Percentiles rank a stretch among this genome's conserved stretches.
These are phyloP conservation scores for Ophion costatus DNA, from an alignment of 2,888 invertebrate species.

Conservation along the genomic window DNA sequence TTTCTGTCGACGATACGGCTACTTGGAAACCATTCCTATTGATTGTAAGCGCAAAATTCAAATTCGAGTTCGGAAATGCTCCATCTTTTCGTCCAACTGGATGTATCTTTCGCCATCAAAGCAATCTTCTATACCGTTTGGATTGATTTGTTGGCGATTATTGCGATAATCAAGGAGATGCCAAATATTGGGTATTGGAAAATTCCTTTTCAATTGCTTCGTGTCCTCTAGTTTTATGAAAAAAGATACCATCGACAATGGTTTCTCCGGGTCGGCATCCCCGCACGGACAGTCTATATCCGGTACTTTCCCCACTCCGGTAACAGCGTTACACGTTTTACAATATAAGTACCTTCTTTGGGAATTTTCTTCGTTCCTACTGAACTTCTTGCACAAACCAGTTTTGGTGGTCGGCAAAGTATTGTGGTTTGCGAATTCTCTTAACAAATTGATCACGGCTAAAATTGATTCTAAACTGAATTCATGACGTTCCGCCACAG, in stretches of 20 bases:
- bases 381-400: slow-evolving; percentile 24
- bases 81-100: slow-evolving; percentile 35
- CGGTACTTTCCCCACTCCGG: slow-evolving; percentile 14
- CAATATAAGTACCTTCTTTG: slow-evolving; percentile 35
- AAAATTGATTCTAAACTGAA: too few relatives aligned
- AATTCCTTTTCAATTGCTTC: slow-evolving; percentile 23
- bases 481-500: too few relatives aligned
- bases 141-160: neutral
- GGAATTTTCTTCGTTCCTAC: slow-evolving; percentile 18
- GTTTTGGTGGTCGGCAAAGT: slow-evolving; percentile 34
- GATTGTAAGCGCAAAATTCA: slow-evolving; percentile 11
- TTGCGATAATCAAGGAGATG: slow-evolving; percentile 11
- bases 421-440: slow-evolving; percentile 25
- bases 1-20: slow-evolving; percentile 12
- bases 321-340: slow-evolving; percentile 26
- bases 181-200: slow-evolving; percentile 21
- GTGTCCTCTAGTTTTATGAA: slow-evolving; percentile 31
- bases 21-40: slow-evolving; percentile 18
- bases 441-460: too few relatives aligned
- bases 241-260: neutral
- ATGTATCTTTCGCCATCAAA: slow-evolving; percentile 42
- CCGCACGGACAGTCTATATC: slow-evolving; percentile 30
- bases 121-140: too few relatives aligned
- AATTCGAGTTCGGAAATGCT: slow-evolving; percentile 27
- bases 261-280: slow-evolving; percentile 6